These are phyloP conservation scores for Bactericera cockerelli DNA, from an alignment of 1,140 invertebrate genomes.

Conservation along the genomic window DNA sequence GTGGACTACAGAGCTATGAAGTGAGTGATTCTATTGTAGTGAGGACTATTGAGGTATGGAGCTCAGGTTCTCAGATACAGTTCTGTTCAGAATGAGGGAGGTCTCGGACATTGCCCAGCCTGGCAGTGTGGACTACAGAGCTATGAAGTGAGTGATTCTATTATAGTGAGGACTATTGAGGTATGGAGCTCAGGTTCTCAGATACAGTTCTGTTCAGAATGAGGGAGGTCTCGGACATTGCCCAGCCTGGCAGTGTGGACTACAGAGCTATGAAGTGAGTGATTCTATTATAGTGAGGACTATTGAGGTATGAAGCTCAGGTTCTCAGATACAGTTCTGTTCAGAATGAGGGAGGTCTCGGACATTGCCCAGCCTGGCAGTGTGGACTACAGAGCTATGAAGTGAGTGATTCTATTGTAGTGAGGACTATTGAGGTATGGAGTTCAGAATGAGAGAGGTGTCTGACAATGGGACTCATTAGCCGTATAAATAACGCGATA, in stretches of 20 bases:
- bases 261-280: slow-evolving; percentile 29
- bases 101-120: slow-evolving; percentile 48
- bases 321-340: slow-evolving; percentile 59
- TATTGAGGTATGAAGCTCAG: slow-evolving; percentile 78
- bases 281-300: no score
- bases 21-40: no score
- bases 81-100: slow-evolving; percentile 70
- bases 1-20: slow-evolving; percentile 31
- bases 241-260: slow-evolving; percentile 35
- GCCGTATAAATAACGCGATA: background rate
- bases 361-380: slow-evolving; percentile 41
- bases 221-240: slow-evolving; percentile 60
- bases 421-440: no score
- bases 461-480: slow-evolving; percentile 37
- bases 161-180: no score
- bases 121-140: slow-evolving; percentile 33
- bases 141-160: slow-evolving; percentile 25
- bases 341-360: slow-evolving; percentile 68
- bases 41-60: no score
- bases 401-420: no score
- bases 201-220: slow-evolving; percentile 61
- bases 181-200: slow-evolving; percentile 70
- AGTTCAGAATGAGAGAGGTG: slow-evolving; percentile 71
- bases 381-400: slow-evolving; percentile 30
- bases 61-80: slow-evolving; percentile 61